Percentiles rank a stretch among this genome's conserved stretches.
Conservation (phyloP, 2,113 vertebrate species). For the Gnathonemus longibarbis region DNA sequence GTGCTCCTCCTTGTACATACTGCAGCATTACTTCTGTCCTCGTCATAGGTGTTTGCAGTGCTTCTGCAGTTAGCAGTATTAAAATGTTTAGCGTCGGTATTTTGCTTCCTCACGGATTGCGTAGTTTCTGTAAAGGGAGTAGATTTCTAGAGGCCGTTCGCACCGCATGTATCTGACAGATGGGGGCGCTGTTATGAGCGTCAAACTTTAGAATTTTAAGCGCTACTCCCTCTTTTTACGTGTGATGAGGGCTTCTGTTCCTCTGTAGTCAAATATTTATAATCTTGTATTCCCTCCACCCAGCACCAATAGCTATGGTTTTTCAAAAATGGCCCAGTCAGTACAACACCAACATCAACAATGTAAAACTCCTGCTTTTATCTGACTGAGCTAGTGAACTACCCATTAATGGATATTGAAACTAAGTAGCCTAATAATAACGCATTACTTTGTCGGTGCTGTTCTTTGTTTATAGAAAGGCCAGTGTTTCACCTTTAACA, state of each 20-base stretch:
- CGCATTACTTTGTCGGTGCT: constrained; percentile 15
- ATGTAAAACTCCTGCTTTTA: background rate
- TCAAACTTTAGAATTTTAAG: background rate
- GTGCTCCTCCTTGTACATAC: background rate
- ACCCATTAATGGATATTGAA: background rate
- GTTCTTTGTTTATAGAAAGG: constrained; percentile 60
- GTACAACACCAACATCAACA: background rate
- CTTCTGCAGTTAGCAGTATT: background rate
- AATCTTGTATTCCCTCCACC: background rate
- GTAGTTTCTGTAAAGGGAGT: background rate
- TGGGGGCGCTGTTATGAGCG: background rate
- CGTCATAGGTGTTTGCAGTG: background rate
- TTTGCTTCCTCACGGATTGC: background rate
- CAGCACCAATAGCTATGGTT: background rate
- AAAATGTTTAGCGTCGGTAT: background rate
- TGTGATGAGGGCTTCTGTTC: background rate
- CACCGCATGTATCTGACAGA: background rate
- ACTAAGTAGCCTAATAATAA: background rate
- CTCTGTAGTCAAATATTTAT: background rate
- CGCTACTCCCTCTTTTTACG: background rate
- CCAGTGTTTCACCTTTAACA: constrained; percentile 77
- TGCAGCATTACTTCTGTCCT: background rate
- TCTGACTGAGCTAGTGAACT: background rate
- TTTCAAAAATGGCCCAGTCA: background rate
- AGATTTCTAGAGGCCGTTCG: background rate